Base-by-base conservation (phyloP, 2,888 invertebrate genomes). In the Slavum lentiscoides region DNA sequence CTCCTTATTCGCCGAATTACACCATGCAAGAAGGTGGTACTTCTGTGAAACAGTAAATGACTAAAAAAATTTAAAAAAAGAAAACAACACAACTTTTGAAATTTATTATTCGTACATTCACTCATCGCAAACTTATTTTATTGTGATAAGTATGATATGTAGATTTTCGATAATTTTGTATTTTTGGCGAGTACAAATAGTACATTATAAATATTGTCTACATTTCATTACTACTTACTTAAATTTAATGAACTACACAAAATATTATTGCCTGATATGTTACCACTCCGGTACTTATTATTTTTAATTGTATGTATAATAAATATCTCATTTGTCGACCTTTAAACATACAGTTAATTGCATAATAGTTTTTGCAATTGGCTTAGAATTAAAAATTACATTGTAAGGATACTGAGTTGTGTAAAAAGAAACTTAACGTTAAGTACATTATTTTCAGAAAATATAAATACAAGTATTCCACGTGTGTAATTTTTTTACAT, bases 1-100 rank as follows among this genome's bases (percentile, higher is more conserved):
- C 75, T 0, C 75, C 75, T 5, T 76, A 76, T 68, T 76, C 75
- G 0, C 75, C 75, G 43, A 43, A 11, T 49, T 76, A 59, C 55
- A 75, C n/a, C 30, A n/a, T n/a, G n/a, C 43, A 43, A 30, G 75
- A 59, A 30, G 30, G 67, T 49, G 11, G 49, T 49, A 49, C 59
- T 68, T 43, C 58, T n/a, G 8, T 30, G 5, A 76, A 76, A 76
- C 43, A 76, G 15, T 75, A 67, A 75, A 49, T 49, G 8, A 13
- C 49, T 49, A 3, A 4, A 4, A 21, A 15, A 43, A 58, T 4
- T 2, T 43, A 43, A 23, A 75, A 9, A 13, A 30, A 59, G 17
- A 68, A n/a, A 39, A n/a, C 55, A 19, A 55, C 8, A 19, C 55
- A 19, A 19, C 19, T 55, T 55, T 53, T 53, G 30, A 13, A 53